Evolutionary conservation across 2,113 vertebrate genomes (phyloP).

Genomic region (Plectropomus leopardus): DNA sequence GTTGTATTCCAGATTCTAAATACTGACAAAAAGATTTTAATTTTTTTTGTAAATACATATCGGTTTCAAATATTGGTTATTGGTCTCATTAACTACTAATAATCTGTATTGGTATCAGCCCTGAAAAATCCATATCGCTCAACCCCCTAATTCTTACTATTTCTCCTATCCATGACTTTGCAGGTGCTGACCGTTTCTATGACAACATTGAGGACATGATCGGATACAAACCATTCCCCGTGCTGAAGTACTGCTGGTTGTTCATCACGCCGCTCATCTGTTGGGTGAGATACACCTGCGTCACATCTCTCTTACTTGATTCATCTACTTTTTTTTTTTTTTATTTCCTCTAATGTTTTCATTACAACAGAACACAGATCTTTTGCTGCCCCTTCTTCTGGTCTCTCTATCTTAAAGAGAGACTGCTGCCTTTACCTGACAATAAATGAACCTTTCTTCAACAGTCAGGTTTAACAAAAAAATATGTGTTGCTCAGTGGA

Average conservation of each 20-base stretch:
- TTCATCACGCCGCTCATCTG: conserved; percentile 85
- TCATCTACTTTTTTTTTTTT: conserved; percentile 1
- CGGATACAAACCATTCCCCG: conserved; percentile 76
- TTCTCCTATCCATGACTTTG: neutral
- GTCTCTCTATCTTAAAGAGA: conserved; percentile 4
- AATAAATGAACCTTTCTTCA: too few species aligned
- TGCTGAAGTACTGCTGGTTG: conserved; percentile 88
- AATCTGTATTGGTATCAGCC: too few species aligned
- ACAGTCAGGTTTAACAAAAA: too few species aligned
- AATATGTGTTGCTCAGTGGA: too few species aligned
- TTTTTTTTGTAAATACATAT: too few species aligned
- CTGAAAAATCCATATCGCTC: too few species aligned
- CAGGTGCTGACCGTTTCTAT: conserved; percentile 86
- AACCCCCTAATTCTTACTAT: too few species aligned
- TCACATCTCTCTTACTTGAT: conserved; percentile 3
- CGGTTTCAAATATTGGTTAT: too few species aligned
- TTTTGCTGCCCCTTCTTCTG: neutral
- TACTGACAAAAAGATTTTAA: too few species aligned
- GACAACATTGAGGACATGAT: conserved; percentile 89
- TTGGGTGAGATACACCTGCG: conserved; percentile 70
- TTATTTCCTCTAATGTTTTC: conserved; percentile 1
- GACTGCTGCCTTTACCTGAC: neutral
- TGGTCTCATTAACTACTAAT: too few species aligned
- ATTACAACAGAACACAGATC: neutral
- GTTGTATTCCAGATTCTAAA: too few species aligned